Evolutionary conservation across 2,888 invertebrate genomes (phyloP), one percentile per base, ranked within the genome.

Genomic region (Capitulum mitella): DNA sequence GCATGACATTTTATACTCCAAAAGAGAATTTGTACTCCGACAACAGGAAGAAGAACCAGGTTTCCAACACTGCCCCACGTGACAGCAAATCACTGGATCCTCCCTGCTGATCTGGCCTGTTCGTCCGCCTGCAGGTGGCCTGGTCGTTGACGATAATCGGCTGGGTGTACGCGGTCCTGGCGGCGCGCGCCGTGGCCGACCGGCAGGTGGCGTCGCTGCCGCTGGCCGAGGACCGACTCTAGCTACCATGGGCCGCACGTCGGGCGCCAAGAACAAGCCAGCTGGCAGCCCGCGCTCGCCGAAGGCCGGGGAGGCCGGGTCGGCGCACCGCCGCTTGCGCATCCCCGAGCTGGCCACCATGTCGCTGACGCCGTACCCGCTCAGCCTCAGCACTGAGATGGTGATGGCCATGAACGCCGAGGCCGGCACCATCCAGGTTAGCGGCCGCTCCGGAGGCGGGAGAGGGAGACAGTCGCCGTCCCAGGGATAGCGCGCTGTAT

Each of bases 341-440:
- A 29, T 76, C 46, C 43, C 43, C 0, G 76, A 76, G 46, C 29
- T 76, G 76, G 32, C 46, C 26, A 29, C 29, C 32, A 79, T 82
- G 46, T 79, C 48, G 43, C 80, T 82, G 64, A 82, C 82, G 12
- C 82, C 82, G 0, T 82, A 82, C 78, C 82, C 82, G 34, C 79
- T 82, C 32, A 81, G 81, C 51, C 81, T 81, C 22, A 81, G 81
- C 64, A 82, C 82, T 0, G 82, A 82, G 77, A 82, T 82, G 82
- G 81, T 81, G 61, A 81, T 82, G 82, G 82, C 82, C 6, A 82
- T 82, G 82, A 82, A 81, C 48, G 81, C 82, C 34, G 82, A 82
- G 78, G 82, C 82, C 46, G 80, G 81, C 70, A 80, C 81, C 14
- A 77, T 82, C 32, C 82, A 82, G 80, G 81, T 79, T 12, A 74